A percentile compares a stretch with the other conserved stretches of the same genome.
Evolutionary conservation across 1,140 invertebrate genomes (phyloP).

Genomic region (Bacillus rossius): DNA sequence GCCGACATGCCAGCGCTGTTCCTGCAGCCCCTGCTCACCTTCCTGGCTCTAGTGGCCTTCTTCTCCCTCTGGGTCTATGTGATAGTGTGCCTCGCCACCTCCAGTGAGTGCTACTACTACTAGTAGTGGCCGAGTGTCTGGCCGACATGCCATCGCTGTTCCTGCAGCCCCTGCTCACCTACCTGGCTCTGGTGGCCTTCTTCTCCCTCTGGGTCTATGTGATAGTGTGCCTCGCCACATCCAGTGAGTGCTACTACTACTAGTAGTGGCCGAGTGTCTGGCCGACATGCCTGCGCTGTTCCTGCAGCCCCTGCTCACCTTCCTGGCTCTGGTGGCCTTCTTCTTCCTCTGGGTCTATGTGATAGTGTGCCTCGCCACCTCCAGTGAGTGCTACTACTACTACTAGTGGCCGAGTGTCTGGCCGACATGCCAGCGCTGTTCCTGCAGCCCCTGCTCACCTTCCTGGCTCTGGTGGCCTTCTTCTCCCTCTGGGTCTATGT

Average conservation of each 20-base stretch:
- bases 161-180: slow-evolving; percentile 83
- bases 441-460: slow-evolving; percentile 83
- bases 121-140: too few species aligned
- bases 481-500: slow-evolving; percentile 81
- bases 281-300: slow-evolving; percentile 78
- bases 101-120: slow-evolving; percentile 65
- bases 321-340: slow-evolving; percentile 69
- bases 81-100: slow-evolving; percentile 62
- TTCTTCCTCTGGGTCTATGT: slow-evolving; percentile 81
- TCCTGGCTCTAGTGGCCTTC: slow-evolving; percentile 69
- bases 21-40: slow-evolving; percentile 83
- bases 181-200: slow-evolving; percentile 69
- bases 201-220: slow-evolving; percentile 81
- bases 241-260: slow-evolving; percentile 65
- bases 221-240: slow-evolving; percentile 62
- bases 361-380: slow-evolving; percentile 62
- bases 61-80: slow-evolving; percentile 81
- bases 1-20: slow-evolving; percentile 78
- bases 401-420: too few species aligned
- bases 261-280: too few species aligned
- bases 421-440: slow-evolving; percentile 78
- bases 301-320: slow-evolving; percentile 83
- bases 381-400: slow-evolving; percentile 65
- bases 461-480: slow-evolving; percentile 69
- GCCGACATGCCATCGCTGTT: slow-evolving; percentile 78